Evolutionary conservation across 2,888 invertebrate genomes (phyloP).

Genomic region (Sepioteuthis lessoniana): DNA sequence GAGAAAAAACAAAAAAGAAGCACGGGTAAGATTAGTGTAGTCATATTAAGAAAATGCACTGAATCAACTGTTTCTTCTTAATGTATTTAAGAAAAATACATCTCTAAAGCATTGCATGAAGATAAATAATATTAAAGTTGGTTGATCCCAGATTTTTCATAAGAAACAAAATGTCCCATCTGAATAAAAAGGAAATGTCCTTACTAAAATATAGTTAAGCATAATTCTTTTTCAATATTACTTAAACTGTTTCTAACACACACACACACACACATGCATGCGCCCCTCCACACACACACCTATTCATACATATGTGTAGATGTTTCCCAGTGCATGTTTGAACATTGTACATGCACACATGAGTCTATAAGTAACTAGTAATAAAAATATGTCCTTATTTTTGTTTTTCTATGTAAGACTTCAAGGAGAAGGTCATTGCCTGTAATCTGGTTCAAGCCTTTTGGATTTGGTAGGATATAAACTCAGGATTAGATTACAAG

Average conservation of each 20-base stretch:
- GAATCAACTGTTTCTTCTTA: neutral
- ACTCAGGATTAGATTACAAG: neutral
- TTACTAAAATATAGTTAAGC: neutral
- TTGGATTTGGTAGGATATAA: neutral
- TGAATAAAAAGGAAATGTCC: neutral
- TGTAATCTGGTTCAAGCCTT: neutral
- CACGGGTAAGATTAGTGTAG: neutral
- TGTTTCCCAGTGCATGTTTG: too few species aligned
- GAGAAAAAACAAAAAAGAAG: neutral
- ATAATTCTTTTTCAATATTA: neutral
- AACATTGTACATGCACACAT: too few species aligned
- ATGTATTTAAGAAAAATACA: neutral
- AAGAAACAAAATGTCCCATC: neutral
- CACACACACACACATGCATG: neutral
- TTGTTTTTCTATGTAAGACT: neutral
- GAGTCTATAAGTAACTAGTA: neutral
- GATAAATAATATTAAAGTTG: neutral
- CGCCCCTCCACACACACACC: too few species aligned
- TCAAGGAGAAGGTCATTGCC: neutral
- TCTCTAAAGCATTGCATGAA: neutral
- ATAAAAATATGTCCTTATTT: neutral
- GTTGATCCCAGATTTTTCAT: neutral
- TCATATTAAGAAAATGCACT: neutral
- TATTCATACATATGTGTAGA: too few species aligned
- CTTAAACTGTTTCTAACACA: neutral